A percentile compares a stretch with the other conserved stretches of the same genome.
phyloP scores from a whole-genome alignment of 2,113 vertebrate genomes.

The Peromyscus leucopus region DNA sequence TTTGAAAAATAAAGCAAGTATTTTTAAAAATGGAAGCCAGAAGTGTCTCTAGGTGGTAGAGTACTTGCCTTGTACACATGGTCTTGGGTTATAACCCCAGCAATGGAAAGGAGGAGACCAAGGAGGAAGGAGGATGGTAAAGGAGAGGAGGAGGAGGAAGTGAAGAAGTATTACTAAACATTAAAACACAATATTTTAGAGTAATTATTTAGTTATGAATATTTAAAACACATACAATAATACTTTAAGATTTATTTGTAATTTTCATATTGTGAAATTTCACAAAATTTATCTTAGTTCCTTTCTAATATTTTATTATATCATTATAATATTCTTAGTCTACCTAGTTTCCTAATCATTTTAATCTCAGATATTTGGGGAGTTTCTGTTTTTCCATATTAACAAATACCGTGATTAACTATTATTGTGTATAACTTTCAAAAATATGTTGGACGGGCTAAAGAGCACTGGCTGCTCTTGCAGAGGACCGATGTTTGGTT shows the following conservation, averaged over 20 bases:
- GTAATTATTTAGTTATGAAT: not conserved
- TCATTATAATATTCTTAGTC: not conserved
- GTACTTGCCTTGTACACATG: not conserved
- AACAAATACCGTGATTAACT: not conserved
- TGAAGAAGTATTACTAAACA: not conserved
- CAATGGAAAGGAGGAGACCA: not conserved
- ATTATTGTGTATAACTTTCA: conserved; percentile 1
- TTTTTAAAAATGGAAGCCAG: not conserved
- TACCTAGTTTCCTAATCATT: not conserved
- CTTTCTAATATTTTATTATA: conserved; percentile 44
- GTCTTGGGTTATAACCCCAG: not conserved
- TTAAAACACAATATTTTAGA: conserved; percentile 35
- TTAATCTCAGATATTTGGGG: not conserved
- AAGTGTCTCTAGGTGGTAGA: not conserved
- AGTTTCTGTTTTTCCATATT: not conserved
- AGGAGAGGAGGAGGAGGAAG: not conserved
- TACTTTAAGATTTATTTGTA: not conserved
- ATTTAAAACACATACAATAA: not conserved
- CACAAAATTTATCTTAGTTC: conserved; percentile 4
- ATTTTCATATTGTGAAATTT: conserved; percentile 4
- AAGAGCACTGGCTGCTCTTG: not conserved
- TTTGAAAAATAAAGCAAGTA: not conserved
- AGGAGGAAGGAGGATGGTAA: not conserved
- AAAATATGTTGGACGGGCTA: not conserved
- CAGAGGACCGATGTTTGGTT: not conserved